Evolutionary conservation across 2,888 invertebrate genomes (phyloP).

Genomic region (Fragum fragum): DNA sequence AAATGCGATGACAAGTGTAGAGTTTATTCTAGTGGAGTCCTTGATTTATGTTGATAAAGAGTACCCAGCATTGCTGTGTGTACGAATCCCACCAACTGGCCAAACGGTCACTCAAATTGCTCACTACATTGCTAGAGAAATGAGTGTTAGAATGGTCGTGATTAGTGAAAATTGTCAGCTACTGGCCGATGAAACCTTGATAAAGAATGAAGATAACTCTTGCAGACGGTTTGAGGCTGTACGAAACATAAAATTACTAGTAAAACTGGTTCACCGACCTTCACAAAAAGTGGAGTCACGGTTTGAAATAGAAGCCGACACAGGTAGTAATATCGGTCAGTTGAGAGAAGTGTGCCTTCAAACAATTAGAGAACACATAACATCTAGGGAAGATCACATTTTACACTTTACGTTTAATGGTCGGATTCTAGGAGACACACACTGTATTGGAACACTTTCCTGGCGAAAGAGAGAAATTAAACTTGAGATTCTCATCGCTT

Average conservation of each 20-base stretch:
- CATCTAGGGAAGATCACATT: constrained; percentile 5
- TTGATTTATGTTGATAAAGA: neutral
- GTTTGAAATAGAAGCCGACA: neutral
- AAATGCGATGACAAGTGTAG: neutral
- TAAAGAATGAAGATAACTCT: neutral
- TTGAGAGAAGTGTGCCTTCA: constrained; percentile 28
- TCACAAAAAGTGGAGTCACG: neutral
- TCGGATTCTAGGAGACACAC: constrained; percentile 21
- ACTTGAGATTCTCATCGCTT: constrained; percentile 37
- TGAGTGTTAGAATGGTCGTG: neutral
- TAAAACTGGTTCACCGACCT: constrained; percentile 31
- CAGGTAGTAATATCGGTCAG: neutral
- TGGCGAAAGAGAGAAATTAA: constrained; percentile 19
- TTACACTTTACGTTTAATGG: constrained; percentile 45
- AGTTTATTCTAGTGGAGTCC: constrained; percentile 4
- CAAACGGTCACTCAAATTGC: neutral
- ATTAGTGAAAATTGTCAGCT: constrained; percentile 37
- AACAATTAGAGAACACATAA: constrained; percentile 26
- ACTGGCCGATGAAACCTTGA: neutral
- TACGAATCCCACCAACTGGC: neutral
- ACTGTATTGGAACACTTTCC: constrained; percentile 34
- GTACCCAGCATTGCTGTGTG: constrained; percentile 1
- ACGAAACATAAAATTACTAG: neutral
- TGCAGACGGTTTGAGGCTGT: constrained; percentile 34
- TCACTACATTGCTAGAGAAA: constrained; percentile 1